phyloP scores from a whole-genome alignment of 2,797 vertebrate species.

The Melanotaenia parkinsoni region DNA sequence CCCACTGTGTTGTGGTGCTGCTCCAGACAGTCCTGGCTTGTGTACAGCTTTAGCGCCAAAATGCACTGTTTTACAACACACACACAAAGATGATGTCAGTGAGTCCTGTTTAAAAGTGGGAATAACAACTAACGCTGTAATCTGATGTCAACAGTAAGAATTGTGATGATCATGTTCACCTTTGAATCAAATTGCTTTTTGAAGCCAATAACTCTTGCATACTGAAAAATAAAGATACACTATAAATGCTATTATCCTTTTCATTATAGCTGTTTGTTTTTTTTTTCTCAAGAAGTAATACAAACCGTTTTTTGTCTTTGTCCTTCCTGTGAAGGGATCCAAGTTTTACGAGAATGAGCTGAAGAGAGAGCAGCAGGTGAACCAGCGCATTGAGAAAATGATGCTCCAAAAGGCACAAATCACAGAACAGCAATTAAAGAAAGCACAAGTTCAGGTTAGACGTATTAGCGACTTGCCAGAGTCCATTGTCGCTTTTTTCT shows the following conservation, averaged over 20 bases:
- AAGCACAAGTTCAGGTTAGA: slow-evolving; percentile 84
- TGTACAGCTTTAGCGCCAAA: too few species aligned
- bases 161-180: slow-evolving; percentile 20
- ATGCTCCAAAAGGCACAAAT: slow-evolving; percentile 89
- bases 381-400: slow-evolving; percentile 94
- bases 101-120: not conserved
- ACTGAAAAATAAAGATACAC: slow-evolving; percentile 22
- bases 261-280: slow-evolving; percentile 10
- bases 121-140: not conserved
- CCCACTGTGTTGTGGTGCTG: too few species aligned
- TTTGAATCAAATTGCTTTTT: slow-evolving; percentile 26
- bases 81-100: not conserved
- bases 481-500: not conserved
- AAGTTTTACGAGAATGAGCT: slow-evolving; percentile 94
- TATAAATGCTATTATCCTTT: slow-evolving; percentile 7
- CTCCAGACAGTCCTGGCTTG: too few species aligned
- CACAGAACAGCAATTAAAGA: slow-evolving; percentile 87
- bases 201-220: slow-evolving; percentile 6
- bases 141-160: slow-evolving; percentile 7
- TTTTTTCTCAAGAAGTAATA: not conserved
- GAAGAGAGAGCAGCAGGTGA: slow-evolving; percentile 94
- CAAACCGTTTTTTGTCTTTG: slow-evolving; percentile 22
- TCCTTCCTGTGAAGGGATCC: slow-evolving; percentile 83
- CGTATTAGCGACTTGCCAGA: not conserved
- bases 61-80: too few species aligned